Evolutionary conservation across 1,140 invertebrate species (phyloP).

Genomic region (Thaumetopoea pityocampa): DNA sequence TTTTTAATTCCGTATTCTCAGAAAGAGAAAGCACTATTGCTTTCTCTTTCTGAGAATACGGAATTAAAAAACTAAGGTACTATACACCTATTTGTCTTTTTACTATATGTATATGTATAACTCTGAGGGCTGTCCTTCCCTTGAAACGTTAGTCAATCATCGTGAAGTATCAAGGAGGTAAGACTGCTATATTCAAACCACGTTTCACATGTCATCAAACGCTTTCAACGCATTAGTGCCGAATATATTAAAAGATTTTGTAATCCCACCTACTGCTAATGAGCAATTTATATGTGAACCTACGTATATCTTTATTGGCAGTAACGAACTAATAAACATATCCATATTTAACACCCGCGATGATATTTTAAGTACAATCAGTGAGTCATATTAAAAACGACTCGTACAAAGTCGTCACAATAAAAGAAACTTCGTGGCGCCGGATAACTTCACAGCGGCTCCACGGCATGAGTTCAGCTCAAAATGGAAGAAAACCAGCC

Average conservation of each 20-base stretch:
- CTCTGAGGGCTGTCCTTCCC: too few relatives aligned
- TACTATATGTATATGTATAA: too few relatives aligned
- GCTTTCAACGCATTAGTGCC: too few relatives aligned
- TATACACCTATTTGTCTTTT: too few relatives aligned
- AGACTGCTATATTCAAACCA: too few relatives aligned
- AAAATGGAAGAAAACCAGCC: slow-evolving; percentile 57
- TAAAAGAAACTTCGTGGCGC: slow-evolving; percentile 56
- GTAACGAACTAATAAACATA: slow-evolving; percentile 10
- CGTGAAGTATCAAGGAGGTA: too few relatives aligned
- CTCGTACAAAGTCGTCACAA: slow-evolving; percentile 42
- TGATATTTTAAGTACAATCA: slow-evolving; percentile 47
- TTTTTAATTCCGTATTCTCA: too few relatives aligned
- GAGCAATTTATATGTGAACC: not conserved
- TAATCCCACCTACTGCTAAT: slow-evolving; percentile 1
- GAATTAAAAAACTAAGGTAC: too few relatives aligned
- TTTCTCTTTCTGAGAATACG: too few relatives aligned
- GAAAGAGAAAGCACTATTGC: too few relatives aligned
- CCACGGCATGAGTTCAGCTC: slow-evolving; percentile 38
- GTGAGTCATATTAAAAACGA: slow-evolving; percentile 61
- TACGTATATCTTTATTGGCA: slow-evolving; percentile 1
- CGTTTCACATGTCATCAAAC: not conserved
- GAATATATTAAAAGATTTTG: slow-evolving; percentile 5
- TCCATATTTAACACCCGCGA: slow-evolving; percentile 14
- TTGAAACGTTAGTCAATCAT: too few relatives aligned
- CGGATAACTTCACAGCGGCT: slow-evolving; percentile 56